A percentile compares a stretch with the other conserved stretches of the same genome.
Evolutionary conservation across 2,113 vertebrate species (phyloP).

Genomic region (Pavo muticus): DNA sequence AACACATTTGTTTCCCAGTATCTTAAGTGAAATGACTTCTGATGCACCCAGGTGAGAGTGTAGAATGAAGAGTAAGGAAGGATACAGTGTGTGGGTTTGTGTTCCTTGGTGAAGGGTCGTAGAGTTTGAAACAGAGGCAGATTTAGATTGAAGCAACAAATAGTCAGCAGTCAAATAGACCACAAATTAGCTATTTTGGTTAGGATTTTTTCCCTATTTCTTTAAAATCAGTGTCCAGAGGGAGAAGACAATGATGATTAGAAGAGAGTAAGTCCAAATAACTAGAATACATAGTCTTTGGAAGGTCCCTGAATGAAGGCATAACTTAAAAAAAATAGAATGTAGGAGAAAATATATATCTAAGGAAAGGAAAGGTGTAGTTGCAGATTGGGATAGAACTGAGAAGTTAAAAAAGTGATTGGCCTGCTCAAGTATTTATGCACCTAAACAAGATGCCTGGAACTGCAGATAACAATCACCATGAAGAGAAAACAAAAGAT

Average conservation of each 20-base stretch:
- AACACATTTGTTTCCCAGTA: neutral
- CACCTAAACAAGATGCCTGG: neutral
- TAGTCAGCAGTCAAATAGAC: neutral
- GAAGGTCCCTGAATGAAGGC: neutral
- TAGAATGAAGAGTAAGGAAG: neutral
- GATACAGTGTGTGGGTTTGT: neutral
- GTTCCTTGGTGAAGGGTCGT: neutral
- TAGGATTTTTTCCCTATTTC: neutral
- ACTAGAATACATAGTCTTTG: neutral
- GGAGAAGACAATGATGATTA: neutral
- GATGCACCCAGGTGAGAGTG: neutral
- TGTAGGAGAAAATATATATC: neutral
- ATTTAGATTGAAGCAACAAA: conserved; percentile 25
- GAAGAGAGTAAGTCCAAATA: neutral
- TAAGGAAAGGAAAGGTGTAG: neutral
- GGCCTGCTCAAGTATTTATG: neutral
- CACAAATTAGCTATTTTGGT: neutral
- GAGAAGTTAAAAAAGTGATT: neutral
- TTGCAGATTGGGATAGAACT: neutral
- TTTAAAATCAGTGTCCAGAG: neutral
- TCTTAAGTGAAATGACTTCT: neutral
- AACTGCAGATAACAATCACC: neutral
- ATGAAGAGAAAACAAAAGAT: neutral
- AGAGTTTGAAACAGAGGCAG: neutral
- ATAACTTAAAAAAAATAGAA: neutral